A percentile compares a stretch with the other conserved stretches of the same genome.
These are phyloP conservation scores for Timandra comae DNA, from an alignment of 2,888 invertebrate species.

Conservation along the genomic window DNA sequence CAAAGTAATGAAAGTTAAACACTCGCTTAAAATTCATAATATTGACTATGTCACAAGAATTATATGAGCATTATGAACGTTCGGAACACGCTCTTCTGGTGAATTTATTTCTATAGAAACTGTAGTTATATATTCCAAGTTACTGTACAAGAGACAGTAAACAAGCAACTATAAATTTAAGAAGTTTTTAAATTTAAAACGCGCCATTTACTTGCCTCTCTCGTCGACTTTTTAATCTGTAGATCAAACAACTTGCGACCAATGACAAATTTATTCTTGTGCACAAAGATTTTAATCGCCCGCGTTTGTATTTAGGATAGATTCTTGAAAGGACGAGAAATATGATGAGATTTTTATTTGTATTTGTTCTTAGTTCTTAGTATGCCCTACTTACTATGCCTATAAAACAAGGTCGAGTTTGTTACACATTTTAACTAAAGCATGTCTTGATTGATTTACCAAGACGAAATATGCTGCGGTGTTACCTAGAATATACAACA, in stretches of 20 bases:
- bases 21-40: background rate
- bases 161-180: conserved; percentile 23
- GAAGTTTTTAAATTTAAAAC: conserved; percentile 44
- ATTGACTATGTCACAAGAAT: background rate
- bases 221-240: conserved; percentile 60
- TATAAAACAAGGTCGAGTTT: too few relatives aligned
- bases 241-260: conserved; percentile 59
- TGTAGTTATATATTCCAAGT: conserved; percentile 1
- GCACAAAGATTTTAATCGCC: conserved; percentile 58
- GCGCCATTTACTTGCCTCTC: conserved; percentile 47
- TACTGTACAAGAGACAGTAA: conserved; percentile 18
- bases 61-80: too few relatives aligned
- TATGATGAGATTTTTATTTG: too few relatives aligned
- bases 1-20: too few relatives aligned
- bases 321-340: too few relatives aligned
- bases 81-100: background rate
- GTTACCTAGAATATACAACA: too few relatives aligned
- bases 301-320: conserved; percentile 32
- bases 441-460: too few relatives aligned
- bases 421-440: too few relatives aligned
- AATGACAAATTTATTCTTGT: conserved; percentile 68
- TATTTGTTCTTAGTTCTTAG: too few relatives aligned
- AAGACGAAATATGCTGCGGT: too few relatives aligned
- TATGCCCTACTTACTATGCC: too few relatives aligned
- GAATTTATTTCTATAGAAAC: background rate